Conservation (phyloP, 2,888 invertebrate species). For the Apodemia duryi region DNA sequence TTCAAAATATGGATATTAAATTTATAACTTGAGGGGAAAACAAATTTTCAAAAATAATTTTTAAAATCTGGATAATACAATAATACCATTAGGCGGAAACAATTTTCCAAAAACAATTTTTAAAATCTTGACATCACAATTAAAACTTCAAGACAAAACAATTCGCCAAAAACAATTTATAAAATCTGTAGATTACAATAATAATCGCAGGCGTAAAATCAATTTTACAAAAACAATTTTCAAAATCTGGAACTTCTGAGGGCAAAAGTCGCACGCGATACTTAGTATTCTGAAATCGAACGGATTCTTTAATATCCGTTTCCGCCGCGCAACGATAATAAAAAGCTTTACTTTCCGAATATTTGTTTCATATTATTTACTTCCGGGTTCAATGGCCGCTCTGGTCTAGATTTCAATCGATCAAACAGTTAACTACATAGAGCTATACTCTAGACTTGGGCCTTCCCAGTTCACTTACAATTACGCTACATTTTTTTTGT, state of each 20-base stretch:
- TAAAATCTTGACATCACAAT: too few relatives aligned
- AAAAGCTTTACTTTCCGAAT: slow-evolving; percentile 11
- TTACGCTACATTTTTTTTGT: neutral
- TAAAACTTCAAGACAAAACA: too few relatives aligned
- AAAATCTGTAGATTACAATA: neutral
- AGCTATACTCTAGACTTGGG: neutral
- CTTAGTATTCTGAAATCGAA: slow-evolving; percentile 3
- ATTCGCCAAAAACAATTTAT: too few relatives aligned
- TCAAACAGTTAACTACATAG: slow-evolving; percentile 4
- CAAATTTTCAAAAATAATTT: too few relatives aligned
- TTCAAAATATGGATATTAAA: too few relatives aligned
- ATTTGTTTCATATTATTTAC: slow-evolving; percentile 2
- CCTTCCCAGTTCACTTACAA: slow-evolving; percentile 12
- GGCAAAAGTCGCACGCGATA: neutral
- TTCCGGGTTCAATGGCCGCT: slow-evolving; percentile 9
- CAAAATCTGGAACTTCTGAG: neutral
- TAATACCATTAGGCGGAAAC: too few relatives aligned
- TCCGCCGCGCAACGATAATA: slow-evolving; percentile 6
- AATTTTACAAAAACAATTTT: neutral
- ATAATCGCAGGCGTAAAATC: neutral
- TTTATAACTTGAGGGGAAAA: too few relatives aligned
- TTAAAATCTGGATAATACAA: too few relatives aligned
- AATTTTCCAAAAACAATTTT: too few relatives aligned
- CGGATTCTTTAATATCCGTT: slow-evolving; percentile 3
- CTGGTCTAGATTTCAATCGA: slow-evolving; percentile 10